Evolutionary conservation across 1,140 invertebrate genomes (phyloP), one percentile per base, ranked within the genome.

Genomic region (Sycobia sp.): DNA sequence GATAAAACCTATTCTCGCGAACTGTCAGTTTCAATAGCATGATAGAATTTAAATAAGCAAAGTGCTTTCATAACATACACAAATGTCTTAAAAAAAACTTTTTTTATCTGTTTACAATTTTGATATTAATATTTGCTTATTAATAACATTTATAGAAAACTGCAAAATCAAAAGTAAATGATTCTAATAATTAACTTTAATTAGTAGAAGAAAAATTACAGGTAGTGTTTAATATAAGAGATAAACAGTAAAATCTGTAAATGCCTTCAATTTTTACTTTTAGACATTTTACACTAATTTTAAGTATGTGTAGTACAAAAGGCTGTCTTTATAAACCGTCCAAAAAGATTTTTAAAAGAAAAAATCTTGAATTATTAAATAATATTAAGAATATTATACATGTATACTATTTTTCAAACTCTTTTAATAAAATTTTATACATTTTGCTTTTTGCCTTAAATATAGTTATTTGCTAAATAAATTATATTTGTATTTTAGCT

Each of bases 1-100:
- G 83, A 82, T 23, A 84, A 84, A 69, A 78, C 84, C 38, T 89
- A 88, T 69, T 86, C 87, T 60, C 87, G 88, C 71, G 83, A 86
- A 75, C 81, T 89, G 25, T 87, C 86, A 9, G 51, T 77, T 34
- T 80, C 77, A 7, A 65, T 75, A 57, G 71, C 74, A 54, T 79
- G 47, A 72, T 41, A 32, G 1, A 36, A 51, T 34, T 32, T 32
- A 44, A 14, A 11, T 22, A 32, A 22, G 11, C 36, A 25, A 49
- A 20, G n/a, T 39, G 13, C 4, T 3, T 50, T 32, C 18, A 34
- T 43, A 22, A 50, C 18, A 10, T n/a, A 13, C 5, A 50, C 29
- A 8, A 34, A 34, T 32, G 1, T 34, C 13, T 50, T 50, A 20
- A 34, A 50, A 50, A 20, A 8, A 50, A 20, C 20, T 39, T 39